Evolutionary conservation across 2,797 vertebrate species (phyloP).

Genomic region (Acanthurus leucopareius): DNA sequence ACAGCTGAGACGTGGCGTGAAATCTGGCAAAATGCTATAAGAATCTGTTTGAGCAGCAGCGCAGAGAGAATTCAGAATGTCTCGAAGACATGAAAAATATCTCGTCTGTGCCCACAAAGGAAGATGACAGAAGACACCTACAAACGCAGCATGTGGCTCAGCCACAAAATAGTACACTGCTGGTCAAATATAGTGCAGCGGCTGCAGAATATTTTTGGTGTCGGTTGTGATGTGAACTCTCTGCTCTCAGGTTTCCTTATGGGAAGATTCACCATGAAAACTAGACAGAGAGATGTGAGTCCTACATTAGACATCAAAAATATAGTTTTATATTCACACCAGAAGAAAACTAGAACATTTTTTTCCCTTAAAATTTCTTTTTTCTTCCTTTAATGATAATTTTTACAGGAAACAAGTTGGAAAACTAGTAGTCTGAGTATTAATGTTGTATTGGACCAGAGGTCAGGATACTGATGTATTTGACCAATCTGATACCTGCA

Average conservation of each 20-base stretch:
- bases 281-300: neutral
- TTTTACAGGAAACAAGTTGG: neutral
- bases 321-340: too few relatives aligned
- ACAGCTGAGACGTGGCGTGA: constrained; percentile 65
- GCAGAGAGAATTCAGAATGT: constrained; percentile 19
- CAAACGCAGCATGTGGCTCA: constrained; percentile 30
- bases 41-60: constrained; percentile 61
- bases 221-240: constrained; percentile 44
- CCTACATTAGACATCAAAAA: neutral
- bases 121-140: constrained; percentile 60
- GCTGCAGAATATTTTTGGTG: constrained; percentile 48
- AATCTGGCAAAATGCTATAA: constrained; percentile 64
- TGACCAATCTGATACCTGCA: neutral
- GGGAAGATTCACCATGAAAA: constrained; percentile 19
- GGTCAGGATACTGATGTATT: too few relatives aligned
- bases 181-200: constrained; percentile 40
- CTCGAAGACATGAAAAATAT: constrained; percentile 26
- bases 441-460: neutral
- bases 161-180: constrained; percentile 40
- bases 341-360: neutral
- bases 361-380: neutral
- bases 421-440: too few relatives aligned
- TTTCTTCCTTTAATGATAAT: neutral
- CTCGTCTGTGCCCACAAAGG: constrained; percentile 19
- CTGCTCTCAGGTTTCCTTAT: constrained; percentile 33